phyloP scores from a whole-genome alignment of 2,113 vertebrate genomes.

The Tenebrosternarchus preto region DNA sequence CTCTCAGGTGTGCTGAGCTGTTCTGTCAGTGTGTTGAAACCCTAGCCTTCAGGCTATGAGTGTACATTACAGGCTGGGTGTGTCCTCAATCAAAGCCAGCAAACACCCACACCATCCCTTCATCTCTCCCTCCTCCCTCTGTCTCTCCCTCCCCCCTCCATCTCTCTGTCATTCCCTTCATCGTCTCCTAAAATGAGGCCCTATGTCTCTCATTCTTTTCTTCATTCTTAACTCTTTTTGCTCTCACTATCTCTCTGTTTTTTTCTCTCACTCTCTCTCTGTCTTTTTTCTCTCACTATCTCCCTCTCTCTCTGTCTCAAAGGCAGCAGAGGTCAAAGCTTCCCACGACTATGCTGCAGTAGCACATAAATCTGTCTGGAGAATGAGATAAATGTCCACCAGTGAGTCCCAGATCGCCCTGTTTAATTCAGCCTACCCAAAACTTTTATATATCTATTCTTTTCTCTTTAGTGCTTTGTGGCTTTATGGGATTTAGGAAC shows the following conservation, averaged over 20 bases:
- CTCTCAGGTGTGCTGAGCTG: conserved; percentile 20
- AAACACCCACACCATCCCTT: not conserved
- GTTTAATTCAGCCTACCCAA: no score
- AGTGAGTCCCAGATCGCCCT: no score
- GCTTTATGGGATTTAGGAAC: no score
- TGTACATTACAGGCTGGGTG: conserved; percentile 49
- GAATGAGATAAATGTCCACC: no score
- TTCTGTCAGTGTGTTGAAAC: conserved; percentile 41
- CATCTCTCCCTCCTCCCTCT: not conserved
- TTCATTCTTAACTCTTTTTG: no score
- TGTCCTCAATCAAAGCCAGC: conserved; percentile 26
- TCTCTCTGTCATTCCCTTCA: not conserved
- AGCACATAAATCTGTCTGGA: conserved; percentile 20
- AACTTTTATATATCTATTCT: no score
- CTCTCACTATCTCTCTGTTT: no score
- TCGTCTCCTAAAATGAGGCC: conserved; percentile 2
- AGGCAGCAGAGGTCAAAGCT: no score
- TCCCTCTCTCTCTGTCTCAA: no score
- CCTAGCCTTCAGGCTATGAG: conserved; percentile 27
- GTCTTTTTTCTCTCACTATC: no score
- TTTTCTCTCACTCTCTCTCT: no score
- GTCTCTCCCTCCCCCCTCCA: not conserved
- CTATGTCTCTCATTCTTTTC: not conserved
- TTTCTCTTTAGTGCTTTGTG: no score
- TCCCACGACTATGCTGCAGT: not conserved